These are phyloP conservation scores for Aurelia coerulea DNA, from an alignment of 30 jellyfish, hydroid and myxozoan genomes.

Conservation along the genomic window DNA sequence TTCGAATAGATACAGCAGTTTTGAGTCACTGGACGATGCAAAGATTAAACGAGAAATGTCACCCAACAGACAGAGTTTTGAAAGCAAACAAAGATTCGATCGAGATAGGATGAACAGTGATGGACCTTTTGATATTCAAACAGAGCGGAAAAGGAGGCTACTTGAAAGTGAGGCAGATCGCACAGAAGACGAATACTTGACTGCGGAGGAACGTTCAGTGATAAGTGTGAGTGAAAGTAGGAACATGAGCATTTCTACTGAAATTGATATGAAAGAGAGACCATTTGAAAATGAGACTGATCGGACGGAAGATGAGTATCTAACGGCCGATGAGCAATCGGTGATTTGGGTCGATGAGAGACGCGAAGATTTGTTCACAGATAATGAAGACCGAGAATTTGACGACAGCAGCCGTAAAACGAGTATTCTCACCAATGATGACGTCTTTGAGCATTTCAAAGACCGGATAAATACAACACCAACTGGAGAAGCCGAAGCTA, in stretches of 20 bases:
- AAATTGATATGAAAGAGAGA: background rate
- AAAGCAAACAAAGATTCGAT: background rate
- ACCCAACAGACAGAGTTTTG: too few relatives aligned
- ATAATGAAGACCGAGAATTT: too few relatives aligned
- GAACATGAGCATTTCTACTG: too few relatives aligned
- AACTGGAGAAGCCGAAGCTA: too few relatives aligned
- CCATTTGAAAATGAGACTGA: constrained; percentile 47
- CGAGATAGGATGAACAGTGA: too few relatives aligned
- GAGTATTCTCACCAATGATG: too few relatives aligned
- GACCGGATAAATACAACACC: too few relatives aligned
- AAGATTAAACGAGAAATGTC: too few relatives aligned
- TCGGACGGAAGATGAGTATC: constrained; percentile 52
- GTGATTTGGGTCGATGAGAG: background rate
- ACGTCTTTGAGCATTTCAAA: too few relatives aligned
- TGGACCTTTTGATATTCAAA: background rate
- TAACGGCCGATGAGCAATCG: constrained; percentile 50
- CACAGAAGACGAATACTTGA: constrained; percentile 54
- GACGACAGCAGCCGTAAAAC: too few relatives aligned
- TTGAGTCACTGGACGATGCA: constrained; percentile 35
- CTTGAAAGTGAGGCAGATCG: constrained; percentile 54
- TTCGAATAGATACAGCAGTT: constrained; percentile 19
- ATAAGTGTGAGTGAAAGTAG: background rate
- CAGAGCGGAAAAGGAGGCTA: background rate
- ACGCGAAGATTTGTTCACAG: too few relatives aligned
- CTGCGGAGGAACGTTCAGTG: constrained; percentile 53